phyloP scores from a whole-genome alignment of 2,797 vertebrate genomes.

The Acrossocheilus fasciatus region DNA sequence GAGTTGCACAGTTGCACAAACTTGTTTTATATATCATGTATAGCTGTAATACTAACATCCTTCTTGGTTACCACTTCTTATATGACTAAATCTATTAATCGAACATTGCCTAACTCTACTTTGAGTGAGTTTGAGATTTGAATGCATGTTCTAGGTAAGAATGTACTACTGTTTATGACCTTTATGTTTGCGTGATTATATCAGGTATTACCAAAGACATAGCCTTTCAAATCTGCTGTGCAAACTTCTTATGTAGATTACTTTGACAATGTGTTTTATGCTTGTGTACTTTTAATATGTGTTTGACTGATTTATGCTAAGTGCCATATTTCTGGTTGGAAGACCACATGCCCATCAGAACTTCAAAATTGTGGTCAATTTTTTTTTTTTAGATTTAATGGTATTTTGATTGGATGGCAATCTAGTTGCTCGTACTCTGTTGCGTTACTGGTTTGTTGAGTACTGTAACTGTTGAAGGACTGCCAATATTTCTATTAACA shows the following conservation, averaged over 20 bases:
- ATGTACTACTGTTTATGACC: slow-evolving; percentile 81
- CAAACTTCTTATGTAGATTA: slow-evolving; percentile 57
- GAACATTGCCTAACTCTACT: slow-evolving; percentile 37
- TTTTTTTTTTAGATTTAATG: slow-evolving; percentile 59
- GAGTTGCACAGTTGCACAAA: slow-evolving; percentile 80
- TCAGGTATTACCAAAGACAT: slow-evolving; percentile 98
- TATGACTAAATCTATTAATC: slow-evolving; percentile 62
- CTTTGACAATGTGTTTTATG: slow-evolving; percentile 69
- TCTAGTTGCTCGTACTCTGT: slow-evolving; percentile 53
- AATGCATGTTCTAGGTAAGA: slow-evolving; percentile 72
- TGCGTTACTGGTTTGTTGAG: slow-evolving; percentile 71
- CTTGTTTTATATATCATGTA: slow-evolving; percentile 66
- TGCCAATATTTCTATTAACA: slow-evolving; percentile 64
- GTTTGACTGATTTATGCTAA: slow-evolving; percentile 77
- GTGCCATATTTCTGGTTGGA: slow-evolving; percentile 81
- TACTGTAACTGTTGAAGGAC: slow-evolving; percentile 79
- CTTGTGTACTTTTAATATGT: slow-evolving; percentile 60
- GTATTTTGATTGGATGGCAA: slow-evolving; percentile 61
- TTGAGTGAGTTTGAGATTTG: slow-evolving; percentile 25
- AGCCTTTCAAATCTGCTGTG: slow-evolving; percentile 82
- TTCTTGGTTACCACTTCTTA: slow-evolving; percentile 62
- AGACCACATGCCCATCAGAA: slow-evolving; percentile 68
- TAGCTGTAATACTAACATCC: slow-evolving; percentile 59
- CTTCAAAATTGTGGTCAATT: slow-evolving; percentile 67
- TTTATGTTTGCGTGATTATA: slow-evolving; percentile 74